phyloP scores from a whole-genome alignment of 2,797 vertebrate genomes.

The Sebastes oblongus region DNA sequence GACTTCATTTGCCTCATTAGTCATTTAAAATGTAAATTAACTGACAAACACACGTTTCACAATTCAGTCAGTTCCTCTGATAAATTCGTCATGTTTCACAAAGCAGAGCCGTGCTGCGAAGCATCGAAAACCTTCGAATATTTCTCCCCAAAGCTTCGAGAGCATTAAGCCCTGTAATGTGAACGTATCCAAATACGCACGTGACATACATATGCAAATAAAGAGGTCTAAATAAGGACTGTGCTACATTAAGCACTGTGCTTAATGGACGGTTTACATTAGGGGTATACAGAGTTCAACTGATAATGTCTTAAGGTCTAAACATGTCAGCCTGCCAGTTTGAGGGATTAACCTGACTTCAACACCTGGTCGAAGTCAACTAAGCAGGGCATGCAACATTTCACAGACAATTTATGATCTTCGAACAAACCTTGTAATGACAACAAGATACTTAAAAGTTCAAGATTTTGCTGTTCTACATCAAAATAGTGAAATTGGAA shows the following conservation, averaged over 20 bases:
- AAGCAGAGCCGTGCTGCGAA: too few relatives aligned
- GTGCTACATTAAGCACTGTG: background rate
- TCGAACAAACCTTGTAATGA: background rate
- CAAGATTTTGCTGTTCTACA: background rate
- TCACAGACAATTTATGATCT: constrained; percentile 14
- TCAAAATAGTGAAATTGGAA: background rate
- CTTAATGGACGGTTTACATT: constrained; percentile 34
- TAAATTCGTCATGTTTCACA: too few relatives aligned
- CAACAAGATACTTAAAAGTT: background rate
- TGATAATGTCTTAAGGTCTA: constrained; percentile 48
- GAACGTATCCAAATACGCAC: background rate
- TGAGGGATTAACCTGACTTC: constrained; percentile 50
- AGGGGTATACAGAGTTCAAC: constrained; percentile 41
- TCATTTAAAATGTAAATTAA: too few relatives aligned
- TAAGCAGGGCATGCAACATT: constrained; percentile 9
- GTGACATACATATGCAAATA: background rate
- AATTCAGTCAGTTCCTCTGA: too few relatives aligned
- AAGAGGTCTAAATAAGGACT: background rate
- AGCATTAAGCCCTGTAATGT: too few relatives aligned
- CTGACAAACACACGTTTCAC: too few relatives aligned
- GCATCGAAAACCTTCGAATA: too few relatives aligned
- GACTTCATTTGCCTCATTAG: too few relatives aligned
- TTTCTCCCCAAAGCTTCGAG: too few relatives aligned
- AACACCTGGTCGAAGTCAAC: constrained; percentile 50
- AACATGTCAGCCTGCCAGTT: constrained; percentile 36